Percentiles rank a stretch among this genome's conserved stretches.
Conservation (phyloP, 1,140 invertebrate genomes). For the Brachionus rubens region DNA sequence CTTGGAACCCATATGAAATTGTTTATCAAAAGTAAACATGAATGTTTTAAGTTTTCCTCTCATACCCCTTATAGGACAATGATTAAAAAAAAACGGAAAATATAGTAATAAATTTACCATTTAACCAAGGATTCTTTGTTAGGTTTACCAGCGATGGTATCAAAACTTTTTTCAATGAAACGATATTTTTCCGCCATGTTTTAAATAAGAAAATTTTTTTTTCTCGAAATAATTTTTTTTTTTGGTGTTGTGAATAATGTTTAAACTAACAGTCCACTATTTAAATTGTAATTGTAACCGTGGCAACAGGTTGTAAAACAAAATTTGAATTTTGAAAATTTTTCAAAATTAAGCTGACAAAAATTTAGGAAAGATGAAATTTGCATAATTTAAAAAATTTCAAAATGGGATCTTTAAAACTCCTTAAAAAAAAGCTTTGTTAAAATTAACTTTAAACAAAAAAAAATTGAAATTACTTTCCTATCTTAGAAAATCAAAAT, state of each 20-base stretch:
- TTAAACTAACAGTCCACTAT: no score
- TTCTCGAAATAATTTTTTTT: not conserved
- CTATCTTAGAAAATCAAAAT: no score
- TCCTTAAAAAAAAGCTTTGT: no score
- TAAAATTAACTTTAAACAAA: no score
- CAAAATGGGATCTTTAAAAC: not conserved
- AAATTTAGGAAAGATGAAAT: not conserved
- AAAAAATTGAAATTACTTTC: no score
- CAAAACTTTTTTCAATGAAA: constrained; percentile 41
- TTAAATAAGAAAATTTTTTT: not conserved
- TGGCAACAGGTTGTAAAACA: no score
- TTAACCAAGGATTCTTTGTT: constrained; percentile 20
- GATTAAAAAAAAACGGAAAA: not conserved
- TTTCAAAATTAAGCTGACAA: no score
- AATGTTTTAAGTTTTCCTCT: constrained; percentile 29
- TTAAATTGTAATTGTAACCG: no score
- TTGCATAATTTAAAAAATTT: not conserved
- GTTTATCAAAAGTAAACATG: constrained; percentile 34
- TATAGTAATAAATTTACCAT: constrained; percentile 16
- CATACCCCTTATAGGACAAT: constrained; percentile 13
- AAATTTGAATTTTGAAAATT: no score
- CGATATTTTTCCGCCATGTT: not conserved
- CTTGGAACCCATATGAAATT: constrained; percentile 40
- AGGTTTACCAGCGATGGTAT: constrained; percentile 2
- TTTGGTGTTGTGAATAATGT: not conserved